phyloP scores from a whole-genome alignment of 2,888 invertebrate genomes.

The Drosophila cyrtoloma region DNA sequence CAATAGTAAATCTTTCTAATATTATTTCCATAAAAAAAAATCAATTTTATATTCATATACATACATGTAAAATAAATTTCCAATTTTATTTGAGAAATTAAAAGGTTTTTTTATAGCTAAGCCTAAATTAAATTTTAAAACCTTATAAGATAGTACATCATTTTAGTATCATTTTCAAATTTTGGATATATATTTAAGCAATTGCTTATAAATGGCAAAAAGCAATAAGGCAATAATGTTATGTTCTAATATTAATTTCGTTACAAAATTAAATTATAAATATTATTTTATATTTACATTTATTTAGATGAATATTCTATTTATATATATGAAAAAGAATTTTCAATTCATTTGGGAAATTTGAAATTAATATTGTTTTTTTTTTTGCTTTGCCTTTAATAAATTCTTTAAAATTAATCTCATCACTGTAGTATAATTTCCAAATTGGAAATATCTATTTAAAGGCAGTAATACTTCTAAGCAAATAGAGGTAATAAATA shows the following conservation, averaged over 20 bases:
- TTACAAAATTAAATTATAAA: not conserved
- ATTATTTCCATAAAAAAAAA: too few relatives aligned
- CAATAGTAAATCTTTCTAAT: too few relatives aligned
- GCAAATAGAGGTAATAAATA: conserved; percentile 15
- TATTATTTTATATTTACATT: not conserved
- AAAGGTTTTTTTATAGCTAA: too few relatives aligned
- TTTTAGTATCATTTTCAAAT: too few relatives aligned
- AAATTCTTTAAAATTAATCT: not conserved
- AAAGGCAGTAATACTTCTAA: not conserved
- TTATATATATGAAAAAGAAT: not conserved
- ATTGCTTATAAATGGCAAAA: too few relatives aligned
- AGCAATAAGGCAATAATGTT: not conserved
- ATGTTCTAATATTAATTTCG: not conserved
- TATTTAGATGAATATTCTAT: not conserved
- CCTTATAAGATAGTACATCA: too few relatives aligned
- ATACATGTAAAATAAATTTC: too few relatives aligned
- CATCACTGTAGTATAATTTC: not conserved
- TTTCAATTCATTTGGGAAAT: not conserved
- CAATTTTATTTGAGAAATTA: too few relatives aligned
- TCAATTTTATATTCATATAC: too few relatives aligned
- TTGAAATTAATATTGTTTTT: too few relatives aligned
- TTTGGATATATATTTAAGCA: too few relatives aligned
- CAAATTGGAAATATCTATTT: not conserved
- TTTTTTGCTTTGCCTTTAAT: not conserved
- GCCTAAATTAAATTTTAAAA: too few relatives aligned